Percentiles rank a stretch among this genome's conserved stretches.
phyloP scores from a whole-genome alignment of 37 sponge, comb jelly and placozoan species.

The Lycopodina hypogea region DNA sequence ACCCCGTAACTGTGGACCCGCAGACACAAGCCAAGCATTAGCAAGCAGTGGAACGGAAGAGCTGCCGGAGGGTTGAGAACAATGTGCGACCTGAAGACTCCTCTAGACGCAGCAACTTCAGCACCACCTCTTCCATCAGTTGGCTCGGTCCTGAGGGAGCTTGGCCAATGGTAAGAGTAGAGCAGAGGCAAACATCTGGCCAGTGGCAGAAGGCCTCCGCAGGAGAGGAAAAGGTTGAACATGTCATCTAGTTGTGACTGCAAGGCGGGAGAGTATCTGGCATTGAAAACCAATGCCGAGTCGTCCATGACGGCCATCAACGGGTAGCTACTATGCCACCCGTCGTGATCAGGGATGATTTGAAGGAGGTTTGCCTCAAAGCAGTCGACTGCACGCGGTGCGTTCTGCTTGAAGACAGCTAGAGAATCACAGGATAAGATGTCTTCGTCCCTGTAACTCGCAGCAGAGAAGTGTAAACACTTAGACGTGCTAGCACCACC shows the following conservation, averaged over 20 bases:
- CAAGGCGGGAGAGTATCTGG: background rate
- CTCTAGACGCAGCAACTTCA: background rate
- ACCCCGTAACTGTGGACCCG: conserved; percentile 34
- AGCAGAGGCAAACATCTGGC: conserved; percentile 57
- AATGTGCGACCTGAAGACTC: conserved; percentile 6
- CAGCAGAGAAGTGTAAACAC: no score
- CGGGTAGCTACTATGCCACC: background rate
- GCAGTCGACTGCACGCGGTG: background rate
- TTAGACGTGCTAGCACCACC: no score
- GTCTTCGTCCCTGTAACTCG: no score
- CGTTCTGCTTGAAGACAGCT: no score
- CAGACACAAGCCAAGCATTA: conserved; percentile 64
- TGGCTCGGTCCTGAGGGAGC: background rate
- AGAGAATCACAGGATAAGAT: no score
- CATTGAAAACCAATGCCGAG: background rate
- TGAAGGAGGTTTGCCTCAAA: background rate
- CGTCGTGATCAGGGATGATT: no score
- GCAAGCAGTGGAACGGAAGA: conserved; percentile 55
- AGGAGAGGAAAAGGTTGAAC: conserved; percentile 27
- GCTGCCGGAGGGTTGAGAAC: conserved; percentile 18
- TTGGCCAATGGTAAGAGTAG: conserved; percentile 54
- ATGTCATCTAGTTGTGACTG: conserved; percentile 20
- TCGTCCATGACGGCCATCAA: background rate
- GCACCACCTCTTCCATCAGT: background rate
- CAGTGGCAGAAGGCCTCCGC: conserved; percentile 30